Evolutionary conservation across 2,113 vertebrate species (phyloP).

Genomic region (Pao palembangensis): DNA sequence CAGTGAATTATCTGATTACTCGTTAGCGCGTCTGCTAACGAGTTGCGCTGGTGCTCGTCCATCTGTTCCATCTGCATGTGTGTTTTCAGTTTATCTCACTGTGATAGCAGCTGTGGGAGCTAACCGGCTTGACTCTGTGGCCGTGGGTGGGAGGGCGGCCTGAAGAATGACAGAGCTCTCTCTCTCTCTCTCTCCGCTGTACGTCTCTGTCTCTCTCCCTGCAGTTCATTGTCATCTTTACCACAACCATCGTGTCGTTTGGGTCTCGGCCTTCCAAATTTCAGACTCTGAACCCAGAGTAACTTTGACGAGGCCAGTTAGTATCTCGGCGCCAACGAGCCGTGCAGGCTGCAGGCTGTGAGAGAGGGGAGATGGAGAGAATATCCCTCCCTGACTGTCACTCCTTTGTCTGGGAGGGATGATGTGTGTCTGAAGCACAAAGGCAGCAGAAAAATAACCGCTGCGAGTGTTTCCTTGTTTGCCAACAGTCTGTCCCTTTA

Average conservation of each 20-base stretch:
- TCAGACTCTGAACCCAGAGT: conserved; percentile 19
- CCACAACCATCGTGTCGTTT: conserved; percentile 35
- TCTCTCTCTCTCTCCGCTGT: conserved; percentile 1
- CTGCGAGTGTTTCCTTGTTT: conserved; percentile 3
- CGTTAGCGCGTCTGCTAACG: too few relatives aligned
- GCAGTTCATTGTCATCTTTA: conserved; percentile 24
- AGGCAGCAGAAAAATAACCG: conserved; percentile 30
- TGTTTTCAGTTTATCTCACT: conserved; percentile 61
- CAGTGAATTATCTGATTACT: too few relatives aligned
- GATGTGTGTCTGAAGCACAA: conserved; percentile 45
- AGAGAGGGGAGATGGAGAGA: conserved; percentile 32
- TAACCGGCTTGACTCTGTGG: conserved; percentile 42
- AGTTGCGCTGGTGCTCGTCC: conserved; percentile 13
- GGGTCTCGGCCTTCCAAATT: conserved; percentile 25
- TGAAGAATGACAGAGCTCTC: conserved; percentile 26
- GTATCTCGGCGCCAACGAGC: not conserved
- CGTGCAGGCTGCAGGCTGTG: too few relatives aligned
- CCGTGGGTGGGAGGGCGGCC: conserved; percentile 41
- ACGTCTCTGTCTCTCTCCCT: conserved; percentile 25
- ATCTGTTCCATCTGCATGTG: conserved; percentile 25
- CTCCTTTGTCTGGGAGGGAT: conserved; percentile 37
- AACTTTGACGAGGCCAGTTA: conserved; percentile 18
- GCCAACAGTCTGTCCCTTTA: not conserved
- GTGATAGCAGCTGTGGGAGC: conserved; percentile 56
- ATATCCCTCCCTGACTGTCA: conserved; percentile 26